Percentiles rank a stretch among this genome's conserved stretches.
Conservation (phyloP, 2,797 vertebrate species). For the Craterocephalus amniculus region DNA sequence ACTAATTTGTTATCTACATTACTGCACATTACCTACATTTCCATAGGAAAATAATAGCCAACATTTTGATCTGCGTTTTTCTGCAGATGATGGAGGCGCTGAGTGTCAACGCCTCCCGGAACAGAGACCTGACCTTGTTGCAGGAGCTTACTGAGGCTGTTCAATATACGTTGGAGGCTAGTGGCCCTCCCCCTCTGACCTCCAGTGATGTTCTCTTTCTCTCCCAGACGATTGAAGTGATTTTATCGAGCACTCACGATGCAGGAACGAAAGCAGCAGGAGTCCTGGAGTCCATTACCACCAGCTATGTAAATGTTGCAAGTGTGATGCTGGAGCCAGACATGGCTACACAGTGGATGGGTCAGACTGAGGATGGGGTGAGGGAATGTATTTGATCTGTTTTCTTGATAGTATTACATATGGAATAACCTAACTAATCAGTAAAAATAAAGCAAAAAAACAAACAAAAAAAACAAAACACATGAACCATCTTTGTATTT, state of each 20-base stretch:
- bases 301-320: slow-evolving; percentile 77
- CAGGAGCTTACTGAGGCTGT: slow-evolving; percentile 67
- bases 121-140: slow-evolving; percentile 55
- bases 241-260: slow-evolving; percentile 6
- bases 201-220: slow-evolving; percentile 74
- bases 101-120: slow-evolving; percentile 49
- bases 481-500: neutral
- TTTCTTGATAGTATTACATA: neutral
- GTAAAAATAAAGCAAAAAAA: neutral
- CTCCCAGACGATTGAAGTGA: slow-evolving; percentile 67
- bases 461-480: neutral
- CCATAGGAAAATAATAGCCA: neutral
- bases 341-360: slow-evolving; percentile 73
- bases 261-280: slow-evolving; percentile 46
- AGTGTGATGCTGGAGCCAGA: slow-evolving; percentile 79
- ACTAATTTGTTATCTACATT: neutral
- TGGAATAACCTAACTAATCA: neutral
- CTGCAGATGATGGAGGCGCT: slow-evolving; percentile 64
- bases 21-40: neutral
- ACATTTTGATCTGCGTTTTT: neutral
- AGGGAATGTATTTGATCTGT: slow-evolving; percentile 15
- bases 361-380: slow-evolving; percentile 72
- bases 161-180: slow-evolving; percentile 61
- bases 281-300: slow-evolving; percentile 75
- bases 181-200: slow-evolving; percentile 58